A percentile compares a stretch with the other conserved stretches of the same genome.
phyloP scores from a whole-genome alignment of 2,888 invertebrate genomes.

The Geotrupes spiniger region DNA sequence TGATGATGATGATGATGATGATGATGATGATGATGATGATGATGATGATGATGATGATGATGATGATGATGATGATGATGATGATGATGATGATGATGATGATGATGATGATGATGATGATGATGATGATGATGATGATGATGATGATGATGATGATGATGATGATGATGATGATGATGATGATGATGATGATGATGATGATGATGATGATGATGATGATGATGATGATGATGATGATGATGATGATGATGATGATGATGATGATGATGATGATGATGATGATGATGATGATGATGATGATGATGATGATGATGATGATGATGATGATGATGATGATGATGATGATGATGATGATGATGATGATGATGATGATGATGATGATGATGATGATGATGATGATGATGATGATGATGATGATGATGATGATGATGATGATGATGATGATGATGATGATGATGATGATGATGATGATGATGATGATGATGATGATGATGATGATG shows the following conservation, averaged over 20 bases:
- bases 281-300: neutral
- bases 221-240: neutral
- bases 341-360: neutral
- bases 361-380: neutral
- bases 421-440: neutral
- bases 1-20: neutral
- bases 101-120: neutral
- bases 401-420: neutral
- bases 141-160: neutral
- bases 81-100: neutral
- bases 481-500: neutral
- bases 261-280: neutral
- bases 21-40: neutral
- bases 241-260: neutral
- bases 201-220: neutral
- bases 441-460: neutral
- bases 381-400: neutral
- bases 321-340: neutral
- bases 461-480: neutral
- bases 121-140: neutral
- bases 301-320: neutral
- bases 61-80: neutral
- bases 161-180: neutral
- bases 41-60: neutral
- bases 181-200: neutral